Evolutionary conservation across 2,888 invertebrate genomes (phyloP).

Genomic region (Xestoiulus laeticollis): DNA sequence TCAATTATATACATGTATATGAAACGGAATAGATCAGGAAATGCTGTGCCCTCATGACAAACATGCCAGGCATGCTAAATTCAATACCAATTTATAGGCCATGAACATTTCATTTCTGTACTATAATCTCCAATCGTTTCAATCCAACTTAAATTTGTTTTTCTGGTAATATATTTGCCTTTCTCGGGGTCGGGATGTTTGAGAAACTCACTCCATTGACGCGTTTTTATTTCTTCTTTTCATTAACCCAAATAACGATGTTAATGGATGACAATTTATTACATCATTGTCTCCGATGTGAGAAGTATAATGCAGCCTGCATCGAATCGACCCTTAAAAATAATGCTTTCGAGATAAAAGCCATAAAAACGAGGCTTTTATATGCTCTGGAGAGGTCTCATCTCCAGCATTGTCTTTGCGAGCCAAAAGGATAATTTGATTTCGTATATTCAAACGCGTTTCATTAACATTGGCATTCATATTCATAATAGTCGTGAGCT

Average conservation of each 20-base stretch:
- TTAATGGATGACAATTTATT: slow-evolving; percentile 26
- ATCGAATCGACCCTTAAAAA: slow-evolving; percentile 26
- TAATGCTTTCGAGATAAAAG: slow-evolving; percentile 20
- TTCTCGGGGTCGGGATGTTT: no score
- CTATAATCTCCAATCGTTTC: no score
- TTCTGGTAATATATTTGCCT: no score
- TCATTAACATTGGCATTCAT: slow-evolving; percentile 26
- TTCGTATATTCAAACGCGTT: slow-evolving; percentile 1
- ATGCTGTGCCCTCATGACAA: no score
- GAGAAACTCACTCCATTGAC: neutral
- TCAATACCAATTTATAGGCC: no score
- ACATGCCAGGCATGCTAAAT: no score
- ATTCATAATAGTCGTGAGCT: neutral
- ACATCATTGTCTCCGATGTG: neutral
- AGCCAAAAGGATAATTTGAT: slow-evolving; percentile 15
- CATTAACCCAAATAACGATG: slow-evolving; percentile 26
- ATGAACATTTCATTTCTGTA: no score
- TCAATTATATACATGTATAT: no score
- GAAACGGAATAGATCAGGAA: no score
- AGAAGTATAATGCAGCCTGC: neutral
- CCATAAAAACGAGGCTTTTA: slow-evolving; percentile 12
- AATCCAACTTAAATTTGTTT: no score
- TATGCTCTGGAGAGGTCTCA: neutral
- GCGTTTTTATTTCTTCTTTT: slow-evolving; percentile 23
- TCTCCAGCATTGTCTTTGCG: neutral